phyloP scores from a whole-genome alignment of 1,140 invertebrate genomes.

The Monomorium pharaonis region DNA sequence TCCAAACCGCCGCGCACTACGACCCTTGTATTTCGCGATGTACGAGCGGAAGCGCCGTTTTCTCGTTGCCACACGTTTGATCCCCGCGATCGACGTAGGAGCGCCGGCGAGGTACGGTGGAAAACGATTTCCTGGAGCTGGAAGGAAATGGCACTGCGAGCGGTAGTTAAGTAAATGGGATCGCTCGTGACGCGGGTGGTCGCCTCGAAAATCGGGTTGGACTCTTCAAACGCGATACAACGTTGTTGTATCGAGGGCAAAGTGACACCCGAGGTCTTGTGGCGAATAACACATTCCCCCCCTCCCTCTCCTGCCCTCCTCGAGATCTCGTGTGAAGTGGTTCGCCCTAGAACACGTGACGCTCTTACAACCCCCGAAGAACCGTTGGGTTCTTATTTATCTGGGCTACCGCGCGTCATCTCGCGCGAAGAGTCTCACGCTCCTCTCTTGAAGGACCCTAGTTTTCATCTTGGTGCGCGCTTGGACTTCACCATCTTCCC shows the following conservation, averaged over 20 bases:
- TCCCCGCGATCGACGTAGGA: neutral
- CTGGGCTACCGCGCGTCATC: neutral
- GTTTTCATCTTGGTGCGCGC: conserved; percentile 50
- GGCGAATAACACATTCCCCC: neutral
- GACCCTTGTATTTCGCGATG: conserved; percentile 12
- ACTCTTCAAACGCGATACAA: conserved; percentile 53
- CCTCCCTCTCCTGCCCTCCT: no score
- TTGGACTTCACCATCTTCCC: conserved; percentile 12
- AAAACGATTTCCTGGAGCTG: conserved; percentile 46
- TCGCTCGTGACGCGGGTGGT: conserved; percentile 55
- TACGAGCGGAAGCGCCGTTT: conserved; percentile 25
- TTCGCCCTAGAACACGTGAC: conserved; percentile 34
- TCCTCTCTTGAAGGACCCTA: conserved; percentile 40
- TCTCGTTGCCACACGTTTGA: conserved; percentile 33
- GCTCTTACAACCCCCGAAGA: neutral
- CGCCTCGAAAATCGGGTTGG: conserved; percentile 54
- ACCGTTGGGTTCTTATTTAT: conserved; percentile 45
- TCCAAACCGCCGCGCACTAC: neutral
- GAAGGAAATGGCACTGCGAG: conserved; percentile 37
- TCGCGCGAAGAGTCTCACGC: conserved; percentile 10
- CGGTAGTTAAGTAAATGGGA: conserved; percentile 72
- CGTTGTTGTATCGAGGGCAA: conserved; percentile 49
- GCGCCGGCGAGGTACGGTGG: neutral
- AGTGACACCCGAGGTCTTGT: conserved; percentile 41
- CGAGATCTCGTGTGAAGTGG: conserved; percentile 12